phyloP scores from a whole-genome alignment of 2,888 invertebrate genomes.

The Eugnorisma glareosa region DNA sequence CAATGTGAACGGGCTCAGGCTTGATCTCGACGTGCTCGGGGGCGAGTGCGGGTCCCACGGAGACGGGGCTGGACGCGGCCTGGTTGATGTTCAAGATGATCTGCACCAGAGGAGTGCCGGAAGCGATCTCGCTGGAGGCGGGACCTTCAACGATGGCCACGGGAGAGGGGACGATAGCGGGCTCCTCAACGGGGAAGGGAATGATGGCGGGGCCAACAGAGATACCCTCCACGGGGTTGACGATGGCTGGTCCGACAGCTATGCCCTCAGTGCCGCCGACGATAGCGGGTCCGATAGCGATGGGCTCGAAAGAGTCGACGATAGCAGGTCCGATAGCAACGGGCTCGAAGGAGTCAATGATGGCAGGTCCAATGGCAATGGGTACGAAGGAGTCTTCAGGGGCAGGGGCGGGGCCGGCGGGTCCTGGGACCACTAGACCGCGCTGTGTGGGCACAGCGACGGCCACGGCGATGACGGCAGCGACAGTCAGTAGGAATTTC shows the following conservation, averaged over 20 bases:
- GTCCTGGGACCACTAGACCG: slow-evolving; percentile 49
- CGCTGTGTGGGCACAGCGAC: slow-evolving; percentile 61
- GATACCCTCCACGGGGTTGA: slow-evolving; percentile 59
- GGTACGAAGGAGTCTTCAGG: slow-evolving; percentile 41
- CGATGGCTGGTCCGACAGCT: slow-evolving; percentile 58
- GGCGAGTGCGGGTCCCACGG: slow-evolving; percentile 66
- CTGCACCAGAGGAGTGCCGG: slow-evolving; percentile 66
- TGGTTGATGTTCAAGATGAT: slow-evolving; percentile 72
- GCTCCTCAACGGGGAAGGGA: slow-evolving; percentile 46
- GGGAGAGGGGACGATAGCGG: slow-evolving; percentile 40
- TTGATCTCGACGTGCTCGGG: slow-evolving; percentile 49
- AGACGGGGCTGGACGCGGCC: slow-evolving; percentile 32
- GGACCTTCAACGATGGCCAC: slow-evolving; percentile 22
- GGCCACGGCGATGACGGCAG: slow-evolving; percentile 59
- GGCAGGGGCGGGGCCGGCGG: slow-evolving; percentile 48
- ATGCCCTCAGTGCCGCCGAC: slow-evolving; percentile 33
- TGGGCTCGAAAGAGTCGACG: slow-evolving; percentile 71
- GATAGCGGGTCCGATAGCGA: slow-evolving; percentile 69
- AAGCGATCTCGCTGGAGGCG: slow-evolving; percentile 12
- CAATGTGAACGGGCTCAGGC: slow-evolving; percentile 46
- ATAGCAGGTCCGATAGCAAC: slow-evolving; percentile 40
- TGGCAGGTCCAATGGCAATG: slow-evolving; percentile 66
- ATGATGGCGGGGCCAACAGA: slow-evolving; percentile 59
- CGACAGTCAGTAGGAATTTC: slow-evolving; percentile 60
- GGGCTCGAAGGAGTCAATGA: slow-evolving; percentile 68